Percentiles rank a stretch among this genome's conserved stretches.
phyloP scores from a whole-genome alignment of 2,113 vertebrate species.

The Daphoenositta chrysoptera region DNA sequence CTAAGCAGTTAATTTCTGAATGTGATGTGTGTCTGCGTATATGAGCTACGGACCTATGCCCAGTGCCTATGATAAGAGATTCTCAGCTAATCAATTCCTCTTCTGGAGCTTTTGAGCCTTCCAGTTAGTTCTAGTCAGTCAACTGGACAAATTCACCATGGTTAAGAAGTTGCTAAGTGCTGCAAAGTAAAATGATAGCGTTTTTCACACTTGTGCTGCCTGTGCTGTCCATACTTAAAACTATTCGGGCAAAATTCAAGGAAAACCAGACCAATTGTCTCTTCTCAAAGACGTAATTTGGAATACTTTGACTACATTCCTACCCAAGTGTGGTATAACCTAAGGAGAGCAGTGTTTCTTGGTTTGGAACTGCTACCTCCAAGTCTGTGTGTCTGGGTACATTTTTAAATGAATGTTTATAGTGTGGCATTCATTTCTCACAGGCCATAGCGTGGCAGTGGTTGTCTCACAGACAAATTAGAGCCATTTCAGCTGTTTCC shows the following conservation, averaged over 20 bases:
- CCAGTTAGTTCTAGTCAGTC: background rate
- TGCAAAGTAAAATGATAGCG: background rate
- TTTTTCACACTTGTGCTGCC: background rate
- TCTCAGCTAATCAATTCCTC: background rate
- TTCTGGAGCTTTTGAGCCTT: background rate
- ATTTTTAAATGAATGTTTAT: background rate
- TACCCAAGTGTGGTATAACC: background rate
- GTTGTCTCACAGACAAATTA: background rate
- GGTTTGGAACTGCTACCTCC: background rate
- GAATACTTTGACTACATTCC: background rate
- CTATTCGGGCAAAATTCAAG: background rate
- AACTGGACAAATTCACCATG: background rate
- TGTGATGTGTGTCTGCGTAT: background rate
- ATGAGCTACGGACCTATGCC: background rate
- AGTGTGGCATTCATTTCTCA: background rate
- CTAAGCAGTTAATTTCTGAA: background rate
- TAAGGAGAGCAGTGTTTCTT: background rate
- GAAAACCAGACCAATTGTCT: background rate
- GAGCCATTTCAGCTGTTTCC: background rate
- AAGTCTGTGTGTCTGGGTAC: background rate
- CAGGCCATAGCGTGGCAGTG: accelerated
- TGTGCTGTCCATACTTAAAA: background rate
- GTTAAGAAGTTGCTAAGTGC: background rate
- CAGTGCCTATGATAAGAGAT: background rate
- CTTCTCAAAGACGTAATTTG: background rate